These are phyloP conservation scores for Gnatocerus cornutus DNA, from an alignment of 2,888 invertebrate species.

Conservation along the genomic window DNA sequence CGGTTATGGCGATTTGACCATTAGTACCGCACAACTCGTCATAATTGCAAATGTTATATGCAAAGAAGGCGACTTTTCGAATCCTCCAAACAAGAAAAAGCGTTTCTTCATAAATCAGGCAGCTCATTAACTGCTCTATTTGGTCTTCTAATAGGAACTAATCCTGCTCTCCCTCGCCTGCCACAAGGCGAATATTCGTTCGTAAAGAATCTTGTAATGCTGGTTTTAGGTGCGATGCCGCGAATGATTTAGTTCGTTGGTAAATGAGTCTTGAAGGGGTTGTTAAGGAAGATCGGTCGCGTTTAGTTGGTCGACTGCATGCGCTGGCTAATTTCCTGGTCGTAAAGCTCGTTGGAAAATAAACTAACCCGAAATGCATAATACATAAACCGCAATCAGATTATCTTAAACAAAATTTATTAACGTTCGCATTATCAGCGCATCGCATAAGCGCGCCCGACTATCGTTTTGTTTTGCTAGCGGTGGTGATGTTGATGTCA, in stretches of 20 bases:
- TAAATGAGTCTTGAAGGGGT: conserved; percentile 26
- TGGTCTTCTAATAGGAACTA: conserved; percentile 20
- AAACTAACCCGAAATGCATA: conserved; percentile 45
- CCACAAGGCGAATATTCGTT: conserved; percentile 10
- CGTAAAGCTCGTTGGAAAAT: conserved; percentile 41
- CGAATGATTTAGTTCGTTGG: conserved; percentile 25
- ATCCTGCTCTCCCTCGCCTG: background rate
- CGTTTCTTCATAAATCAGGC: conserved; percentile 2
- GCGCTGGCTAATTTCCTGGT: conserved; percentile 44
- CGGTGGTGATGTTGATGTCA: conserved; percentile 28
- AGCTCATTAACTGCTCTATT: conserved; percentile 12
- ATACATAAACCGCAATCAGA: conserved; percentile 45
- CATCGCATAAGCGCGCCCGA: conserved; percentile 22
- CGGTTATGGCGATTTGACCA: conserved; percentile 18
- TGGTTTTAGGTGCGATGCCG: conserved; percentile 18
- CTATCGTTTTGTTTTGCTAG: conserved; percentile 32
- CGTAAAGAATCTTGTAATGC: conserved; percentile 15
- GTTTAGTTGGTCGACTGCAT: conserved; percentile 36
- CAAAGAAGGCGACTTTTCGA: background rate
- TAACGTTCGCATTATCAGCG: conserved; percentile 39
- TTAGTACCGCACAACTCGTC: background rate
- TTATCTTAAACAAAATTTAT: conserved; percentile 44
- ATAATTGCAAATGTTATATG: background rate
- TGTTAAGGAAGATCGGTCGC: conserved; percentile 23
- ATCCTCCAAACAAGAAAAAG: too few species aligned